phyloP scores from a whole-genome alignment of 1,140 invertebrate species.

The Bombyx mandarina region DNA sequence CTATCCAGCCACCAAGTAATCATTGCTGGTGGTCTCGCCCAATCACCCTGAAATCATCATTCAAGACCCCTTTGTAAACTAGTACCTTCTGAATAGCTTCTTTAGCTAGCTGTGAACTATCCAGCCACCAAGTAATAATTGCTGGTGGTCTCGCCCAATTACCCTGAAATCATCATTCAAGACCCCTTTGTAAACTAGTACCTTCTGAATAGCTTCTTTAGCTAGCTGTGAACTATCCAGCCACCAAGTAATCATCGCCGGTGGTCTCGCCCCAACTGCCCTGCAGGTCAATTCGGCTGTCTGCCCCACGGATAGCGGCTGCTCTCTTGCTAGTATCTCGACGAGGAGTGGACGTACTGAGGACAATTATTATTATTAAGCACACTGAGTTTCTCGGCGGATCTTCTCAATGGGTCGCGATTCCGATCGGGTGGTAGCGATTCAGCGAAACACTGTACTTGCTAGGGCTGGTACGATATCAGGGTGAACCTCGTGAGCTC shows the following conservation, averaged over 20 bases:
- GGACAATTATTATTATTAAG: constrained; percentile 9
- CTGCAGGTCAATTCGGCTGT: constrained; percentile 84
- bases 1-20: constrained; percentile 88
- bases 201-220: constrained; percentile 39
- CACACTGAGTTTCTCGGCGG: no score
- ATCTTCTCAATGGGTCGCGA: no score
- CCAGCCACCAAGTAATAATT: constrained; percentile 86
- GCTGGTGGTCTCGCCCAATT: constrained; percentile 81
- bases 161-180: background rate
- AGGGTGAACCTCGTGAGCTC: no score
- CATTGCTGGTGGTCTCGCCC: constrained; percentile 83
- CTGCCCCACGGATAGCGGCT: constrained; percentile 85
- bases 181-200: constrained; percentile 29
- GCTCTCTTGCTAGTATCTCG: constrained; percentile 81
- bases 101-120: constrained; percentile 61
- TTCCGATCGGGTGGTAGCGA: no score
- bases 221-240: constrained; percentile 75
- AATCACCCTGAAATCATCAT: constrained; percentile 65
- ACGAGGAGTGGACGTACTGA: constrained; percentile 84
- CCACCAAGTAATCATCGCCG: constrained; percentile 86
- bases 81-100: no score
- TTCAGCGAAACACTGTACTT: no score
- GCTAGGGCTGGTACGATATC: no score
- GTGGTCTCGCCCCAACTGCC: constrained; percentile 84
- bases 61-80: no score